Base-by-base conservation (phyloP, 1,140 invertebrate species). In the Solenopsis invicta region DNA sequence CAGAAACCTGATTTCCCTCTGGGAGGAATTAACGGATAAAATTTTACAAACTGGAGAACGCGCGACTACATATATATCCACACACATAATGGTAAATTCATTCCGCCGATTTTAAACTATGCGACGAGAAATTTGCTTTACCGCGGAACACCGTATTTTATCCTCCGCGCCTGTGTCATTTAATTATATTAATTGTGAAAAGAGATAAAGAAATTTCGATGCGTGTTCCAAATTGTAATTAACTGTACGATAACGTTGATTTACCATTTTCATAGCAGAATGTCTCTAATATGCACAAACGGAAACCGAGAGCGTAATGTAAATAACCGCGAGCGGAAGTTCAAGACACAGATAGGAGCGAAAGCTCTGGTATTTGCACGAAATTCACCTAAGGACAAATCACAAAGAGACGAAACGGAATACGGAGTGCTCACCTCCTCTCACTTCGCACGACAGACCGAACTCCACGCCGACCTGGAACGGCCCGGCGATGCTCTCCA, bases 361-460 rank as follows among this genome's bases (percentile, higher is more conserved):
- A 21, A 3, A 10, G 41, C n/a, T 59, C 66, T 48, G 6, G 50
- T 45, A 2, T 77, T 29, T 29, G 75, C 75, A 24, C 66, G 41
- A n/a, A 24, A 67, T 80, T 67, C 54, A 77, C n/a, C 66, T 69
- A 54, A 69, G 24, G 71, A 37, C 16, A 52, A 24, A 37, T 21
- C 41, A 24, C 50, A 21, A 21, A 21, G 56, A 59, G 13, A 81
- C 18, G 37, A 61, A 50, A 59, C 52, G 34, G 50, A 54, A 54
- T 54, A 37, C 9, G 18, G 8, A 4, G 82, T 89, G 96, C 97
- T 97, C 96, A 98, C 98, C 98, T 96, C 98, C 98, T 96, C 97
- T 96, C 87, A 98, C 98, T 96, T 99, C 98, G 95, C 98, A 99
- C 71, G 97, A 97, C 78, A 99, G 96, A 81, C 97, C 96, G 75